A percentile compares a stretch with the other conserved stretches of the same genome.
These are phyloP conservation scores for Venustoraphidia nigricollis DNA, from an alignment of 2,888 invertebrate species.

Conservation along the genomic window DNA sequence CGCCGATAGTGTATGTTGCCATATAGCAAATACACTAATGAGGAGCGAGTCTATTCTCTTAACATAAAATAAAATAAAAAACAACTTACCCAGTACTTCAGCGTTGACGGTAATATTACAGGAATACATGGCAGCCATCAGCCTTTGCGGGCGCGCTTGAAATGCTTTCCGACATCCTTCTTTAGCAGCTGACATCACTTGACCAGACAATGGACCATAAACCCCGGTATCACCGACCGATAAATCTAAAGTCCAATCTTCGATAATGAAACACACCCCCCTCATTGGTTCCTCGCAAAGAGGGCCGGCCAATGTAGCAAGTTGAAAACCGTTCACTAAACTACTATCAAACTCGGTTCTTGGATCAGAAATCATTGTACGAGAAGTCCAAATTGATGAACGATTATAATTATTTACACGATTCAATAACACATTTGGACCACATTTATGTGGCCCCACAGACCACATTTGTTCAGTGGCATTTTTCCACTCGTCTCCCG, in stretches of 20 bases:
- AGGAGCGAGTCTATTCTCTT: too few relatives aligned
- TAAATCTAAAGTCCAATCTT: constrained; percentile 56
- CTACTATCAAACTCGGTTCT: constrained; percentile 55
- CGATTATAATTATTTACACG: constrained; percentile 49
- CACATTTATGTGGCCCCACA: constrained; percentile 78
- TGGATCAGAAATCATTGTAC: constrained; percentile 24
- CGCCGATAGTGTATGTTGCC: too few relatives aligned
- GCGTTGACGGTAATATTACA: constrained; percentile 69
- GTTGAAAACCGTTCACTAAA: constrained; percentile 74
- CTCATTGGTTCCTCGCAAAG: constrained; percentile 94
- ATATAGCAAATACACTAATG: too few relatives aligned
- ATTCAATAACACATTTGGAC: constrained; percentile 82
- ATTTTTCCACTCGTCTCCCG: constrained; percentile 28
- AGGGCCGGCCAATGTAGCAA: constrained; percentile 79
- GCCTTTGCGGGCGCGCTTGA: constrained; percentile 72
- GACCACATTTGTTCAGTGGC: constrained; percentile 67
- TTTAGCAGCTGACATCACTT: constrained; percentile 81
- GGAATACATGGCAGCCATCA: constrained; percentile 91
- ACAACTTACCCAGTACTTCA: constrained; percentile 72
- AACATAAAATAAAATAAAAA: not conserved
- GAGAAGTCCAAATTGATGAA: constrained; percentile 33
- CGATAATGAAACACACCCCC: constrained; percentile 82
- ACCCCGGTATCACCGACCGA: constrained; percentile 13
- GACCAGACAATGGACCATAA: constrained; percentile 48
- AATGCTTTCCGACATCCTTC: constrained; percentile 80